Conservation (phyloP, 2,113 vertebrate species). For the Panthera uncia region DNA sequence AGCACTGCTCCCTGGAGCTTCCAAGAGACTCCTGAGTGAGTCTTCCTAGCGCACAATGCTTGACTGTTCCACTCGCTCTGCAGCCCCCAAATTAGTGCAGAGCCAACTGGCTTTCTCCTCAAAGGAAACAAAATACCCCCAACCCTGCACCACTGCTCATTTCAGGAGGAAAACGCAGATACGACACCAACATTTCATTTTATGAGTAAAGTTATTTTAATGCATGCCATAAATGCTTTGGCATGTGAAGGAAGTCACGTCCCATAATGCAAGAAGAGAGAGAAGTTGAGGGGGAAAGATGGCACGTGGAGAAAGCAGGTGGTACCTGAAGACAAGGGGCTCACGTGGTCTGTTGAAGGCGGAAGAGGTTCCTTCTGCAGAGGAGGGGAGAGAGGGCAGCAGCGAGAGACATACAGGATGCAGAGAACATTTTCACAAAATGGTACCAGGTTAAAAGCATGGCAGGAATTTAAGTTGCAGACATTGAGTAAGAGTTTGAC, state of each 20-base stretch:
- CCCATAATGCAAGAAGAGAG: not conserved
- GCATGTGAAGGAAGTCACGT: not conserved
- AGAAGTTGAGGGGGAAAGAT: not conserved
- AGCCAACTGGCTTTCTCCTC: not conserved
- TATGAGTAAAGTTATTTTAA: not conserved
- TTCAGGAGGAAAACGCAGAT: not conserved
- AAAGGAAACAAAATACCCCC: not conserved
- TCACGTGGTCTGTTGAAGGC: not conserved
- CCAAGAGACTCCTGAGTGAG: not conserved
- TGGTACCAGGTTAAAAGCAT: not conserved
- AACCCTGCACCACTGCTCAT: not conserved
- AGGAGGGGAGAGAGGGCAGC: not conserved
- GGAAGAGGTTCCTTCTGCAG: no score
- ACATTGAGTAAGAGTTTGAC: not conserved
- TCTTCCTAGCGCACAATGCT: no score
- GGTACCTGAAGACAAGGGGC: not conserved
- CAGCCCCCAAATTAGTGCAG: not conserved
- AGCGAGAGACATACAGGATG: not conserved
- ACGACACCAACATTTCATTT: not conserved
- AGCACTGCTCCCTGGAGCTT: not conserved
- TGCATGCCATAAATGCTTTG: not conserved
- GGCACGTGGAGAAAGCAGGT: not conserved
- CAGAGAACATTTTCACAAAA: not conserved
- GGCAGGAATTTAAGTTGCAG: not conserved
- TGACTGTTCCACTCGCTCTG: not conserved